phyloP scores from a whole-genome alignment of 2,113 vertebrate genomes.

The Nothocercus nigrocapillus region DNA sequence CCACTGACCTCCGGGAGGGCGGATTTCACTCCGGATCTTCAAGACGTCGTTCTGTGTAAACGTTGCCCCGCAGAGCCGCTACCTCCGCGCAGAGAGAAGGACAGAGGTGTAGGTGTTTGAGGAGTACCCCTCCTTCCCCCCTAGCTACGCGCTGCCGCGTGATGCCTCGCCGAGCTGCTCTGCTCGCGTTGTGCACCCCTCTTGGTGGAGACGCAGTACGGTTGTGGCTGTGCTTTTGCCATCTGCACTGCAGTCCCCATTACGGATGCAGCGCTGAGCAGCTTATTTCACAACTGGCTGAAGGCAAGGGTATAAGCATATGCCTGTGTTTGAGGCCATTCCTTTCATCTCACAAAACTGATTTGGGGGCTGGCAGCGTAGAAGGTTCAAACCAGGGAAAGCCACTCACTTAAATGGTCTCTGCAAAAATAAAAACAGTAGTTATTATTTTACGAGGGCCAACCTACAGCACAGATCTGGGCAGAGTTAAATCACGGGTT shows the following conservation, averaged over 20 bases:
- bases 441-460: neutral
- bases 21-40: neutral
- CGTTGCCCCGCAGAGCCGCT: neutral
- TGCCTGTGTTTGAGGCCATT: neutral
- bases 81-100: neutral
- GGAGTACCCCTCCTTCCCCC: neutral
- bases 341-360: neutral
- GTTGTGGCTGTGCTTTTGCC: slow-evolving; percentile 38
- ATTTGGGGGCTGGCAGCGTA: neutral
- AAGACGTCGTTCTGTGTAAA: fast-evolving
- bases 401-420: neutral
- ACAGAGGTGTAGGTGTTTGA: neutral
- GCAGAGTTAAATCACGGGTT: neutral
- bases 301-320: slow-evolving; percentile 9
- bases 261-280: slow-evolving; percentile 62
- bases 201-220: neutral
- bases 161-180: neutral
- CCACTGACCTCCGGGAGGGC: neutral
- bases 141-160: neutral
- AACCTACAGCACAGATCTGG: neutral
- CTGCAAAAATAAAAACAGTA: neutral
- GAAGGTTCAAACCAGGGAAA: neutral
- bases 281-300: slow-evolving; percentile 68
- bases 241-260: slow-evolving; percentile 73
- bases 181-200: neutral